Evolutionary conservation across 30 jellyfish, hydroid and myxozoan genomes (phyloP).

Genomic region (Pelagia noctiluca): DNA sequence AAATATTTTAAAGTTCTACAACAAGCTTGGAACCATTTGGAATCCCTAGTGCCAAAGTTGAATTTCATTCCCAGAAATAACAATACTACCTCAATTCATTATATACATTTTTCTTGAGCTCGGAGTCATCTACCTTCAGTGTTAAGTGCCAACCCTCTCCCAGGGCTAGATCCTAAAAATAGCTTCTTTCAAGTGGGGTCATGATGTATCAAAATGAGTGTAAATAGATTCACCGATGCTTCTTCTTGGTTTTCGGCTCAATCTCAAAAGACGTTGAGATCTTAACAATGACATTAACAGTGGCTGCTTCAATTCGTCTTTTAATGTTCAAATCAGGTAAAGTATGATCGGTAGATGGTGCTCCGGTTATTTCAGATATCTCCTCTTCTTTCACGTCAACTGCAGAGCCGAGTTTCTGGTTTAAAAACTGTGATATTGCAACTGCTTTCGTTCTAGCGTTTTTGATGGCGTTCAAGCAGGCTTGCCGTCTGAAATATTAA

Average conservation of each 20-base stretch:
- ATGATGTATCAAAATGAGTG: too few species aligned
- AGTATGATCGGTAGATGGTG: conserved; percentile 12
- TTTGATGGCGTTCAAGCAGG: conserved; percentile 83
- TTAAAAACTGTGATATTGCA: conserved; percentile 86
- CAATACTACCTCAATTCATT: too few species aligned
- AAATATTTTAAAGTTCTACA: too few species aligned
- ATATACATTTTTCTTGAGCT: too few species aligned
- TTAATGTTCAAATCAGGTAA: conserved; percentile 29
- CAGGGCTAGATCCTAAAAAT: too few species aligned
- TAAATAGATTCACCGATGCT: conserved; percentile 22
- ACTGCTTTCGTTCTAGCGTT: conserved; percentile 85
- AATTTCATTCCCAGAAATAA: too few species aligned
- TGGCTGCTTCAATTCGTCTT: conserved; percentile 52
- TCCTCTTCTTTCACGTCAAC: conserved; percentile 76
- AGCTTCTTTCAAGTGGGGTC: too few species aligned
- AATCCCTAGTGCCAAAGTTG: too few species aligned
- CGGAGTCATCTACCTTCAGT: too few species aligned
- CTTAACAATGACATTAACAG: conserved; percentile 46
- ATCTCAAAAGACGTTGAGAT: conserved; percentile 57
- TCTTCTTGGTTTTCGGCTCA: conserved; percentile 63
- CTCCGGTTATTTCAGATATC: conserved; percentile 63
- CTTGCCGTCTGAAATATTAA: conserved; percentile 79
- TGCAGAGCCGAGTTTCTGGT: conserved; percentile 84
- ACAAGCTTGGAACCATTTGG: too few species aligned
- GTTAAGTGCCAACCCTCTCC: too few species aligned